Base-by-base conservation (phyloP, 2,797 vertebrate genomes). In the Coilia nasus region DNA sequence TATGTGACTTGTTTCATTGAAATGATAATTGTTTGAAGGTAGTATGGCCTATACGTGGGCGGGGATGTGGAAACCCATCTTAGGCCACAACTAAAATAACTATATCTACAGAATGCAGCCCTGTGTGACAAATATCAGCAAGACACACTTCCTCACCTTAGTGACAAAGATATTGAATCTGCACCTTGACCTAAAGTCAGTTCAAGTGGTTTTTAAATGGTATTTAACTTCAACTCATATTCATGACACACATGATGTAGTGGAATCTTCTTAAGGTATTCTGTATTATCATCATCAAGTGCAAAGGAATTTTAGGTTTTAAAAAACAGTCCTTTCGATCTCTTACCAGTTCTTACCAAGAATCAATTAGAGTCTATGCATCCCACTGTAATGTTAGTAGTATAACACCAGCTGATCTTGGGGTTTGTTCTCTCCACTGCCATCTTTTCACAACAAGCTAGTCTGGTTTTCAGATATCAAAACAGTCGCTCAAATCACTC, bases 301-400 rank as follows among this genome's bases (percentile, higher is more conserved):
- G 94, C 94, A 94, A 95, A 95, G 93, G 85, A 64, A 90, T 93
- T 89, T 89, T 91, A 90, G 82, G 86, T 88, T 93, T 90, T 91
- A 87, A 84, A 91, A 71, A 84, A 64, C 67, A 41, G 84, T 87
- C 84, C 47, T 59, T 50, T 85, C 80, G 62, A 83, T 78, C 17
- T 78, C 71, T 78, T 78, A 41, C 71, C 35, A 78, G 14, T 28
- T 21, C 35, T 41, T 3, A 44, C 7, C 6, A 41, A 19, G 35
- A 44, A 78, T 78, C 35, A 19, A 41, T 78, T 19, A 9, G 25
- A 78, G 31, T 78, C 17, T 78, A 78, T 10, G 35, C 19, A 78
- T 78, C 71, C 17, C 71, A 41, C 9, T 4, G 19, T 44, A 35
- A 21, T 78, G 71, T 78, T 41, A 75, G 35, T 41, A 78, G 67